These are phyloP conservation scores for Cassiopea andromeda DNA, from an alignment of 30 jellyfish, hydroid and myxozoan genomes.

Conservation along the genomic window DNA sequence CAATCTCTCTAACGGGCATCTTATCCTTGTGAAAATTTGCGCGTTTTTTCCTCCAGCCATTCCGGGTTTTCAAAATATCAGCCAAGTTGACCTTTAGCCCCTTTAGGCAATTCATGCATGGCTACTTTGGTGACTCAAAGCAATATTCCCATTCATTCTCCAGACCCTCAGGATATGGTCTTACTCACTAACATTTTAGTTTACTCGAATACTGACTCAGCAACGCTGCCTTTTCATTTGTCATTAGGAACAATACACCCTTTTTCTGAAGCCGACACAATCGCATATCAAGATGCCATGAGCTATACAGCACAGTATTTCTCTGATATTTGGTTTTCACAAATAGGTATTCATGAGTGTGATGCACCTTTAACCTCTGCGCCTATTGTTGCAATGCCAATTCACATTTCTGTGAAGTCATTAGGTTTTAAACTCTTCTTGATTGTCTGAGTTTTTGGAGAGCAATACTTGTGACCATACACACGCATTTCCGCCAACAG, in stretches of 20 bases:
- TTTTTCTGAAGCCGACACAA: too few species aligned
- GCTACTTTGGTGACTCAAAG: neutral
- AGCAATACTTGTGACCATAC: neutral
- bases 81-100: neutral
- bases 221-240: too few species aligned
- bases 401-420: neutral
- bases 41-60: neutral
- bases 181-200: too few species aligned
- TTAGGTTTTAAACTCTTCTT: conserved; percentile 3
- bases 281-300: too few species aligned
- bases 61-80: neutral
- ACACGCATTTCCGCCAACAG: conserved; percentile 24
- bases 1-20: conserved; percentile 1
- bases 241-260: too few species aligned
- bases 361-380: neutral
- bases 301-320: neutral
- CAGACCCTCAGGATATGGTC: too few species aligned
- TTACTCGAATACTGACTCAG: too few species aligned
- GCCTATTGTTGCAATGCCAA: neutral
- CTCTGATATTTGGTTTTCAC: neutral
- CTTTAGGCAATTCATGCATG: neutral
- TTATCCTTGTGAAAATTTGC: neutral
- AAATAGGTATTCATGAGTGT: neutral
- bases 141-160: too few species aligned
- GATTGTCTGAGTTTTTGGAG: conserved; percentile 4